These are phyloP conservation scores for Rhynchopsitta pachyrhyncha DNA, from an alignment of 2,113 vertebrate genomes.

Conservation along the genomic window DNA sequence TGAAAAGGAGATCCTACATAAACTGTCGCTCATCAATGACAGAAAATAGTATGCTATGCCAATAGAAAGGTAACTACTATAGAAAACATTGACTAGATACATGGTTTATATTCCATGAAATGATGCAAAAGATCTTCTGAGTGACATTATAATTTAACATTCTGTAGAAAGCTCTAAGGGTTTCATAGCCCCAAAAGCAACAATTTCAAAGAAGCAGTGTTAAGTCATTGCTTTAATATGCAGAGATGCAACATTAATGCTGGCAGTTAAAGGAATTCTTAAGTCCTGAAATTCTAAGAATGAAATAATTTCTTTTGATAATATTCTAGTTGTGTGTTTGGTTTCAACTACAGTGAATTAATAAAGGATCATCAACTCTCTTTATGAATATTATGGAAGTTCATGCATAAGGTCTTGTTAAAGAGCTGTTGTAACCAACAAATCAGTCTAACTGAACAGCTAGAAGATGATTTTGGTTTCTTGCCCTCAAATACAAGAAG, in stretches of 20 bases:
- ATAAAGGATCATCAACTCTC: not conserved
- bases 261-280: not conserved
- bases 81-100: not conserved
- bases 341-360: not conserved
- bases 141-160: not conserved
- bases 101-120: not conserved
- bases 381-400: not conserved
- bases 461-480: not conserved
- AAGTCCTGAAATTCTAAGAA: not conserved
- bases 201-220: not conserved
- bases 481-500: not conserved
- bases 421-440: not conserved
- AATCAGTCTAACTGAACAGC: not conserved
- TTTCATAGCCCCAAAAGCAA: not conserved
- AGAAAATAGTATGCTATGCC: not conserved
- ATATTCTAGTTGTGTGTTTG: not conserved
- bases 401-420: not conserved
- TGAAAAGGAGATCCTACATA: not conserved
- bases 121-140: not conserved
- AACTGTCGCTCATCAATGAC: not conserved
- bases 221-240: not conserved
- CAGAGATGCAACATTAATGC: not conserved
- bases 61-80: not conserved
- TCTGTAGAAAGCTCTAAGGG: not conserved
- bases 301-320: not conserved